Evolutionary conservation across 2,888 invertebrate genomes (phyloP), one percentile per base, ranked within the genome.

Genomic region (Yponomeuta evonymella): DNA sequence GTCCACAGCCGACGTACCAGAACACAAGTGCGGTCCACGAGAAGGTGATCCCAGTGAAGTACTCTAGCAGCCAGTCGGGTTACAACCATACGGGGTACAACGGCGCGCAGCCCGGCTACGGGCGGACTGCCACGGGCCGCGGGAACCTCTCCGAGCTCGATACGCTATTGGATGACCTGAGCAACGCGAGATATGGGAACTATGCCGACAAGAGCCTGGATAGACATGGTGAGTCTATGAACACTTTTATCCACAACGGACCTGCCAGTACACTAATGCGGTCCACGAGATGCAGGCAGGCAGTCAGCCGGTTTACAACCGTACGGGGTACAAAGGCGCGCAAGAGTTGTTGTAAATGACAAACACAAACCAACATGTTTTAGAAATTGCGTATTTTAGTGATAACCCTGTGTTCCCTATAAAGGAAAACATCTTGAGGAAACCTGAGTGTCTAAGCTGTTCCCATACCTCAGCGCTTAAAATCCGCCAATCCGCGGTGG

Each of bases 81-180:
- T 85, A 85, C 72, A 77, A 76, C 75, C 83, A 85, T 71, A 81
- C 84, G 0, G 80, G 79, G 48, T 83, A 75, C 70, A 72, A 71
- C 63, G 68, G 70, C 23, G 62, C 70, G 12, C 43, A 67, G 23
- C 73, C 80, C 1, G 88, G 86, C 6, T 89, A 90, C 72, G 91
- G 90, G 69, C 77, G 87, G 74, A 87, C 89, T 4, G 75, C 77
- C 0, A 83, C 85, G 15, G 70, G 81, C 6, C 79, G 87, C 68
- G 96, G 95, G 76, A 97, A 98, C 87, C 93, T 98, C 67, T 96
- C 97, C 0, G 98, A 98, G 86, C 87, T 99, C 83, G 98, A 99
- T 86, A 97, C 96, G 23, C 93, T 99, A 70, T 93, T 99, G 72
- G 96, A 98, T 82, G 98, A 98, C 85, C 93, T 99, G 77, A 98